Evolutionary conservation across 2,113 vertebrate species (phyloP), one percentile per base, ranked within the genome.

Genomic region (Antigone vipio): DNA sequence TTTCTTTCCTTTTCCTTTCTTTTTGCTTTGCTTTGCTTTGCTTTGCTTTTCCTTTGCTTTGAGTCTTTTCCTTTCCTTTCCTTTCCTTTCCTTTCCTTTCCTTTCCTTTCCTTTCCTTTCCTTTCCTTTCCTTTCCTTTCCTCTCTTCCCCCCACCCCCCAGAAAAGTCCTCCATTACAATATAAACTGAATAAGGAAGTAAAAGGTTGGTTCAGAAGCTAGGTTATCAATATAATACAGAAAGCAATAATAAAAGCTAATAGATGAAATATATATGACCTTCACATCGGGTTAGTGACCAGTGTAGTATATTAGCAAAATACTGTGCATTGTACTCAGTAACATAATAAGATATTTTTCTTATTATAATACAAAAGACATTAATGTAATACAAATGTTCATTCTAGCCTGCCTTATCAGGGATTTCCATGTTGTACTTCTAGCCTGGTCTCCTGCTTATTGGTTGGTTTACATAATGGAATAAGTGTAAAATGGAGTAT

Each of bases 171-270:
- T 96, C 96, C 95, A 95, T 97, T 96, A 94, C 93, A 96, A 80
- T 96, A 93, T 62, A 94, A 94, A 97, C 59, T 95, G 95, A 97
- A 97, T 93, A 93, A 96, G 84, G 63, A 96, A 89, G 68, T 50
- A 19, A 97, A 96, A 97, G 93, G 67, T 96, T 97, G 85, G 86
- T 96, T 98, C 94, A 97, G 95, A 97, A 97, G 82, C 86, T 96
- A 82, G 92, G 92, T 98, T 98, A 98, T 98, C 97, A 96, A 97
- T 93, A 94, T 86, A 92, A 95, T 97, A 89, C 98, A 98, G 98
- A 97, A 92, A 97, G 93, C 35, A 96, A 92, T 76, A 97, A 83
- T 88, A 96, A 97, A 97, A 97, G 94, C 92, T 97, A 96, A 97
- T 96, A 96, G 93, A 95, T 97, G 55, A 92, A 27, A 30, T 95